Base-by-base conservation (phyloP, 2,113 vertebrate genomes). In the Phalacrocorax carbo region DNA sequence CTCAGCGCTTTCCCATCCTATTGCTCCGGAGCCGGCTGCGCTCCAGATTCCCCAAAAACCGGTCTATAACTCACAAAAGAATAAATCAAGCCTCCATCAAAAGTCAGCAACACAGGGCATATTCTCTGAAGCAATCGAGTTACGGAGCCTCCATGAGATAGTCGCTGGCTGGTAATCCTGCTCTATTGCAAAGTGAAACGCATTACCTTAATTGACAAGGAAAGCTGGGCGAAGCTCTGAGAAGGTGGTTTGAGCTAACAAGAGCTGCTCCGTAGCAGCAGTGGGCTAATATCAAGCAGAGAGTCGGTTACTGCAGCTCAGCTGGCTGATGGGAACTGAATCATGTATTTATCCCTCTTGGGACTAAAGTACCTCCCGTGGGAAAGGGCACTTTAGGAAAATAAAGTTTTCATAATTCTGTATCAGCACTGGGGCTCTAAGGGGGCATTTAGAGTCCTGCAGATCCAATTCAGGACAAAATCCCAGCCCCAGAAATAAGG, bases 141-240 rank as follows among this genome's bases (percentile, higher is more conserved):
- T 32, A 8, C 40, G 2, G 3, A 64, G 46, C 5, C 23, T 83
- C 34, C 34, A 2, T 0, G 13, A 73, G 25, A 9, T 0, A 55
- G 57, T 7, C 6, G 1, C 58, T 76, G 13, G 15, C 71, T 65
- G 82, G 62, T 49, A 77, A 83, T 57, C 65, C 78, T 13, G 32
- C 60, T 73, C 55, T 36, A 49, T 22, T 71, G 65, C 38, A 57
- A 79, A 94, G 30, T 34, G 57, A 82, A 85, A 6, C 11, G 26
- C 34, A 16, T 48, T 64, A 60, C 38, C 21, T 79, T 48, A 36
- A 79, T 7, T 79, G 57, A 0, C 44, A 64, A 34, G 48, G 72
- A 68, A 32, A 86, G 51, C 32, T 32, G 65, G 52, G 38, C 48
- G 68, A 52, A 93, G 80, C 70, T 13, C 64, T 48, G 70, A 10